Evolutionary conservation across 2,888 invertebrate genomes (phyloP), one percentile per base, ranked within the genome.

Genomic region (Drosophila borborema): DNA sequence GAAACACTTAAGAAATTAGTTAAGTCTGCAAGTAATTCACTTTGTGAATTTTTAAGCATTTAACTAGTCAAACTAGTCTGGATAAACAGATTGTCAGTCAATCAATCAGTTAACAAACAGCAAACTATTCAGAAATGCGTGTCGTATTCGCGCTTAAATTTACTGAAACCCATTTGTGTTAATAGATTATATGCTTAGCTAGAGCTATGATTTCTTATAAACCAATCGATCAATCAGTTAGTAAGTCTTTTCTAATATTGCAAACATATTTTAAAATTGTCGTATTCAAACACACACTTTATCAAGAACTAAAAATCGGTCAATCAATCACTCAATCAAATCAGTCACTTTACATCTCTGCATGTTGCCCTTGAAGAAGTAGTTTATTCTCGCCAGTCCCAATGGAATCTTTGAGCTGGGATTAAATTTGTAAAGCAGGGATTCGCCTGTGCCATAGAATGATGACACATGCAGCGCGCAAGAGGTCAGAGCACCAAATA

Each of bases 361-460:
- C 92, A 96, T 96, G 94, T 98, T 98, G 91, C 99, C 99, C 93
- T 99, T 98, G 91, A 99, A 98, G 93, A 99, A 99, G 94, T 98
- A 99, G n/a, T 93, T 98, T 96, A 93, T 99, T 99, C 91, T 98
- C 98, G 16, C 99, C 99, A n/a, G 98, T 98, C n/a, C 99, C 99
- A 99, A 91, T 97, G 96, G 95, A 97, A 99, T 73, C 96, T 93
- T 98, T 96, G 94, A 98, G 92, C 96, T 96, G 80, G 97, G 97
- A 92, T 95, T 95, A 74, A 99, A 99, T 81, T 98, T 96, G 94
- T 97, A 98, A 83, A 98, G 94, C 90, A 98, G 95, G 55, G 99
- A 98, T 94, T 99, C 99, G 76, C 99, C 99, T 56, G 98, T 98
- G 88, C 99, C 99, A 94, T 99, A 99, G 94, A 99, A 93, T 98